Evolutionary conservation across 2,113 vertebrate genomes (phyloP), one percentile per base, ranked within the genome.

Genomic region (Callipepla californica): DNA sequence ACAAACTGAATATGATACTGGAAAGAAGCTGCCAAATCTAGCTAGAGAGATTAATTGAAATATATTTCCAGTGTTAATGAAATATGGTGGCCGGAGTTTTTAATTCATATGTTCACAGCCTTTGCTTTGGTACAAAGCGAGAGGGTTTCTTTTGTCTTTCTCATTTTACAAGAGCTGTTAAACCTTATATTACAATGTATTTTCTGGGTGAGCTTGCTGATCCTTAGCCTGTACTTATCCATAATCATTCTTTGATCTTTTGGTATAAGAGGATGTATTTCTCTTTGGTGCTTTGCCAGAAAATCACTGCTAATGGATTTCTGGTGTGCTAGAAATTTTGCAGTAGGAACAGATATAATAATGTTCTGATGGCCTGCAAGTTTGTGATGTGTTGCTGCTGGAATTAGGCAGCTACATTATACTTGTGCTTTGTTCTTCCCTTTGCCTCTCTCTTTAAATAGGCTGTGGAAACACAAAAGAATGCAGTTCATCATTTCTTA

Each of bases 231-330:
- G 53, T 89, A 73, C 89, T 94, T 93, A 91, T 77, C 80, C 87
- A 38, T 93, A 80, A 89, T 92, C 40, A 44, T 85, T 80, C 87
- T 91, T 87, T 95, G 78, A 93, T 95, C 77, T 73, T 90, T 86
- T 85, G 22, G 32, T 94, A 4, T 95, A 87, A 96, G 87, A 95
- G 87, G 81, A 93, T 96, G 55, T 96, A 89, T 87, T 93, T 93
- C 34, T 81, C 75, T 94, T 91, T 93, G 61, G 66, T 93, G 63
- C 34, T 59, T 89, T 96, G 92, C 91, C 92, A 92, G 87, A 89
- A 85, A 77, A 77, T 89, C 89, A 22, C 63, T 93, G 91, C 82
- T 93, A 95, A 94, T 96, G 89, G 89, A 95, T 93, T 96, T 96
- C 84, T 94, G 79, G 68, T 82, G 47, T 59, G 59, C 75, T 87